phyloP scores from a whole-genome alignment of 92 coral and sea anemone genomes.

The Blastomussa wellsi region DNA sequence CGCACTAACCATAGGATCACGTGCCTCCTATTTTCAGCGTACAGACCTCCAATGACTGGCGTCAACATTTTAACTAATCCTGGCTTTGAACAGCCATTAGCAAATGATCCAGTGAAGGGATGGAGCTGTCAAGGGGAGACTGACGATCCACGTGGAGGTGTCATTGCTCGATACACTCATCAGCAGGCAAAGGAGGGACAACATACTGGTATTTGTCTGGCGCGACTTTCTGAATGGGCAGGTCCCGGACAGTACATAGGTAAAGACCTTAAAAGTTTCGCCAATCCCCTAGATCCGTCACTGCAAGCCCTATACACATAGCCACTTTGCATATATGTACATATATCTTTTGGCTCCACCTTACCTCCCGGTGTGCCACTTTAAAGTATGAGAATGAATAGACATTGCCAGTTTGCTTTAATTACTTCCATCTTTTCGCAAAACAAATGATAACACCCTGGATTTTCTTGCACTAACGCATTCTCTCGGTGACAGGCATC shows the following conservation, averaged over 20 bases:
- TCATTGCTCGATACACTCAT: constrained; percentile 65
- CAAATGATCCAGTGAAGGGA: constrained; percentile 55
- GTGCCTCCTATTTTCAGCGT: constrained; percentile 37
- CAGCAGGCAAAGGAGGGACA: constrained; percentile 59
- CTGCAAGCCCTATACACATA: too few relatives aligned
- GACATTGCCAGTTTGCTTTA: too few relatives aligned
- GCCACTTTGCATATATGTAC: too few relatives aligned
- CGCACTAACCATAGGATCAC: too few relatives aligned
- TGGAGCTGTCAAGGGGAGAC: constrained; percentile 96
- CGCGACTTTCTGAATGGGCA: constrained; percentile 89
- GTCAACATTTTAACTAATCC: constrained; percentile 74
- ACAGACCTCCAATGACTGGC: constrained; percentile 59
- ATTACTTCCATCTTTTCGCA: too few relatives aligned
- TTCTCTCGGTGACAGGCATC: too few relatives aligned
- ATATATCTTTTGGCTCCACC: too few relatives aligned
- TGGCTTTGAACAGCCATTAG: constrained; percentile 77
- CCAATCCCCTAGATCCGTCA: too few relatives aligned
- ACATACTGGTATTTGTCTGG: constrained; percentile 77
- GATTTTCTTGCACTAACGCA: too few relatives aligned
- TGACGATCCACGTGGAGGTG: constrained; percentile 87
- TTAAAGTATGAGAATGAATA: too few relatives aligned
- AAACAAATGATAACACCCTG: too few relatives aligned
- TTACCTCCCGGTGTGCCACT: too few relatives aligned
- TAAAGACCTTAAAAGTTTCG: constrained; percentile 20
- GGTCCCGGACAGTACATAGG: constrained; percentile 96